phyloP scores from a whole-genome alignment of 2,888 invertebrate genomes.

The Meiosimyza decipiens region DNA sequence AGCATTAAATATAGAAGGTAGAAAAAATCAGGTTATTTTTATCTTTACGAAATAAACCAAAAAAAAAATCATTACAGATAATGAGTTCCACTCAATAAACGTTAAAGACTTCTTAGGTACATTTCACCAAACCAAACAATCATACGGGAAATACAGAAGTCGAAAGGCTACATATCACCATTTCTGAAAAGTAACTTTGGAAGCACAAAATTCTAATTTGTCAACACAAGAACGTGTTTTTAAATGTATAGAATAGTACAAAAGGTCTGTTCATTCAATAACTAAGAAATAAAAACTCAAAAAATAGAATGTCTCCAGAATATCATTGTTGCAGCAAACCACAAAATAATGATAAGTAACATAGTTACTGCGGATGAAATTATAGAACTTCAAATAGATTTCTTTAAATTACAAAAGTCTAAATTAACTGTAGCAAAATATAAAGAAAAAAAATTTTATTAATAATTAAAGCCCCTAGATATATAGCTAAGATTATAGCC shows the following conservation, averaged over 20 bases:
- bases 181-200: slow-evolving; percentile 28
- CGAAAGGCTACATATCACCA: slow-evolving; percentile 26
- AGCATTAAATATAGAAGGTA: slow-evolving; percentile 7
- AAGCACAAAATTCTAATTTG: background rate
- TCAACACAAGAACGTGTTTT: background rate
- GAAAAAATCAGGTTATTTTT: slow-evolving; percentile 21
- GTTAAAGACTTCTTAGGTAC: slow-evolving; percentile 24
- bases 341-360: no score
- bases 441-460: no score
- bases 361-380: no score
- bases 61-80: slow-evolving; percentile 31
- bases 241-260: slow-evolving; percentile 30
- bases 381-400: no score
- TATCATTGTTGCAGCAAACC: no score
- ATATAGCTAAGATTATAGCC: no score
- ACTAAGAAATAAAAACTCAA: slow-evolving; percentile 30
- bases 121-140: slow-evolving; percentile 36
- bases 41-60: slow-evolving; percentile 20
- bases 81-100: slow-evolving; percentile 31
- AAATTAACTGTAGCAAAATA: no score
- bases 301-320: background rate
- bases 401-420: no score
- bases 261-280: slow-evolving; percentile 27
- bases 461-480: no score
- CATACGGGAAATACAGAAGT: slow-evolving; percentile 22